Evolutionary conservation across 2,797 vertebrate species (phyloP), one percentile per base, ranked within the genome.

Genomic region (Rhyacichthys aspro): DNA sequence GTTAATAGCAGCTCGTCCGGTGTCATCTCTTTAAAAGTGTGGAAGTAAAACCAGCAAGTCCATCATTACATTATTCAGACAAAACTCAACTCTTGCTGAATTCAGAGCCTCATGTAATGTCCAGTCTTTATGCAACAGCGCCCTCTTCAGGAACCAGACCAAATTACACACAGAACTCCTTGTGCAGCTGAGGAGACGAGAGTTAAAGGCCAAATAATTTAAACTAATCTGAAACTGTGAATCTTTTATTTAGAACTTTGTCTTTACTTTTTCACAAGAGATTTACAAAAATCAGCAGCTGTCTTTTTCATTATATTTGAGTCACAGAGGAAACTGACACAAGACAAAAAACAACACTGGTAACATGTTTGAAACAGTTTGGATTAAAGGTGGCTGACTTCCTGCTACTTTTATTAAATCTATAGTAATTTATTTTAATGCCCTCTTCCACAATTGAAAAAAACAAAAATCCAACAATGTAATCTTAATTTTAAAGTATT

Each of bases 51-150:
- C n/a, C 16, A 0, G 2, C 47, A 17, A 55, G 16, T 39, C n/a
- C n/a, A n/a, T n/a, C n/a, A n/a, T n/a, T n/a, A n/a, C n/a, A n/a
- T n/a, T n/a, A n/a, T n/a, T n/a, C n/a, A n/a, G n/a, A n/a, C n/a
- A n/a, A n/a, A n/a, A n/a, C n/a, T n/a, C 19, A 41, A 14, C 34
- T 14, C 34, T 36, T 12, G 50, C 37, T 12, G 16, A 56, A 52
- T 12, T 52, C 52, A 48, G 48, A 17, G 10, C 19, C 74, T 45
- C 9, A 41, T 65, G 55, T 50, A 59, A 48, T 36, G 67, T 78
- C 70, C 81, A 70, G 78, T 43, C 67, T 82, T 88, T 88, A 92
- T 92, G 86, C 88, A 92, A 90, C 78, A 85, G 83, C 78, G 60
- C 74, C 86, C 86, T 78, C 81, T 59, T 23, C 65, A 67, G 84